These are phyloP conservation scores for Macrochelys suwanniensis DNA, from an alignment of 2,797 vertebrate genomes.

Conservation along the genomic window DNA sequence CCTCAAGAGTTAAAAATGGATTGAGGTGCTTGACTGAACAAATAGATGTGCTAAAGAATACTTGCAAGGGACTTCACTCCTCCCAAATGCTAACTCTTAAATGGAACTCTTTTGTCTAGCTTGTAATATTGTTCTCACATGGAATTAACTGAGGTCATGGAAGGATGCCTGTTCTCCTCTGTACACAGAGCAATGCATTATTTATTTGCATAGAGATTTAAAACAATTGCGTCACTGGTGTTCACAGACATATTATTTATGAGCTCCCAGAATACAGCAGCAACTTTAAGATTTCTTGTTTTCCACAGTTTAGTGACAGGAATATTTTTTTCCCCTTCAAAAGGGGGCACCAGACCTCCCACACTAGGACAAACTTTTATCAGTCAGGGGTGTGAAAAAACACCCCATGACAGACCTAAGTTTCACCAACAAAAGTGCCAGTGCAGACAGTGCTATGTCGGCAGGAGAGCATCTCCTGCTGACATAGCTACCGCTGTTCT, in stretches of 20 bases:
- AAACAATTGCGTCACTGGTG: neutral
- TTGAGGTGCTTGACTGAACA: neutral
- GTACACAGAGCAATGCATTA: neutral
- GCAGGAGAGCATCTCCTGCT: too few relatives aligned
- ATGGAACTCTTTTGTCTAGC: neutral
- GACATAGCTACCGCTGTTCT: too few relatives aligned
- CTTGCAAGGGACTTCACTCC: neutral
- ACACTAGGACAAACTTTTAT: neutral
- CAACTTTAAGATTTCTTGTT: neutral
- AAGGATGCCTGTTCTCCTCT: neutral
- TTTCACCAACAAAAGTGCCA: too few relatives aligned
- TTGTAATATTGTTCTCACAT: slow-evolving; percentile 5
- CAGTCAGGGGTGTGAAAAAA: too few relatives aligned
- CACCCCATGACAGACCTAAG: too few relatives aligned
- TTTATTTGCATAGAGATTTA: slow-evolving; percentile 16
- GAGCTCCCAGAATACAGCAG: neutral
- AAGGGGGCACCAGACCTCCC: neutral
- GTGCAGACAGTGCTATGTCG: too few relatives aligned
- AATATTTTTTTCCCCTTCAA: fast-evolving
- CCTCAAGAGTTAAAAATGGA: neutral
- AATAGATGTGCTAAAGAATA: slow-evolving; percentile 18
- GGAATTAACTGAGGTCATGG: slow-evolving; percentile 27
- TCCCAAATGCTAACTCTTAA: slow-evolving; percentile 11
- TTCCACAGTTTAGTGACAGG: neutral
- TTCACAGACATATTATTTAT: neutral